A percentile compares a stretch with the other conserved stretches of the same genome.
Conservation (phyloP, 37 sponge, comb jelly and placozoan genomes). For the Beroe forskalii region DNA sequence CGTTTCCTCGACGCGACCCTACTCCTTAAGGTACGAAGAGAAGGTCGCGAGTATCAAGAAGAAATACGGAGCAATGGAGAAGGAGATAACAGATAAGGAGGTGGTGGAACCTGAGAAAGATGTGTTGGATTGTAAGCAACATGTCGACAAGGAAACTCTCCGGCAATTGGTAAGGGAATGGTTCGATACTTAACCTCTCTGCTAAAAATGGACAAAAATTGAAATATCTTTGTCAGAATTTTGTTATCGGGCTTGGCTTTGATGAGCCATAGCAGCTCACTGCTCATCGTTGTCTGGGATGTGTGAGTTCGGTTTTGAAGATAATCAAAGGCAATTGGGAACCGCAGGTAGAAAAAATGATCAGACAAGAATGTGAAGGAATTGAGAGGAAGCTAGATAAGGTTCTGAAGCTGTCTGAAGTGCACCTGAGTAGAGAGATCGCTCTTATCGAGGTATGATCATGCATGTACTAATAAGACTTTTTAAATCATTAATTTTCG, state of each 20-base stretch:
- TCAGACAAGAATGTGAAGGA: neutral
- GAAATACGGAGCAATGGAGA: neutral
- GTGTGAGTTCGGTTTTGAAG: no score
- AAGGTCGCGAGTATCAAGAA: neutral
- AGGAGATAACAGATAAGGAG: neutral
- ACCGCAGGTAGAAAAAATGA: neutral
- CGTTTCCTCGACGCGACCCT: no score
- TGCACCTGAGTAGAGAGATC: neutral
- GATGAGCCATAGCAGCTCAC: no score
- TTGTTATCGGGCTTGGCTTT: no score
- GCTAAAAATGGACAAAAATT: no score
- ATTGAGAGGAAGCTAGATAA: neutral
- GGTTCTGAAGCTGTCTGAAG: neutral
- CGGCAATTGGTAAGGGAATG: no score
- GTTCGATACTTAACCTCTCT: no score
- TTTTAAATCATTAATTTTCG: no score
- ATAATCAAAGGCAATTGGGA: no score
- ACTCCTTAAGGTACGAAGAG: constrained; percentile 14
- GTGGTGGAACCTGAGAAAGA: neutral
- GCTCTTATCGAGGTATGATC: constrained; percentile 28
- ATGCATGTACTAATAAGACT: no score
- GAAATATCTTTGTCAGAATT: no score
- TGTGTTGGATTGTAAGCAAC: neutral
- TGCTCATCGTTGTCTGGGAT: no score
- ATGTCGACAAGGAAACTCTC: neutral